phyloP scores from a whole-genome alignment of 92 coral and sea anemone species.

The Pocillopora meandrina region DNA sequence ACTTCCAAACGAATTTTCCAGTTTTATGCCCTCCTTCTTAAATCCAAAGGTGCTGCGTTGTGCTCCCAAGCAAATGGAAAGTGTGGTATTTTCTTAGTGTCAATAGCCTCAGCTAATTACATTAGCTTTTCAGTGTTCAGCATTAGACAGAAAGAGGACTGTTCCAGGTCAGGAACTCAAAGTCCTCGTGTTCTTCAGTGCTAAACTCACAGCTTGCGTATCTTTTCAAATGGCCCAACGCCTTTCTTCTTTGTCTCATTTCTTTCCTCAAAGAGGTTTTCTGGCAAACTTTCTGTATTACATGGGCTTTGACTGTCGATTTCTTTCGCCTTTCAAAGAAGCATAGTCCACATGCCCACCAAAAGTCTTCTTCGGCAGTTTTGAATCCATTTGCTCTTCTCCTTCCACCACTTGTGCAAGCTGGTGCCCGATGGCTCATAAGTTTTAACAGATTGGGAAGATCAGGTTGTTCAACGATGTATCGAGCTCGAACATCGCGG shows the following conservation, averaged over 20 bases:
- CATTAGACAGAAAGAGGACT: constrained; percentile 40
- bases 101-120: not conserved
- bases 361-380: constrained; percentile 77
- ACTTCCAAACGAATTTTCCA: too few species aligned
- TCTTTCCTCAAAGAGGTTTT: constrained; percentile 60
- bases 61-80: not conserved
- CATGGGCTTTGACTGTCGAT: constrained; percentile 80
- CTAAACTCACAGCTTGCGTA: constrained; percentile 44
- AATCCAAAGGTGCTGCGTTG: not conserved
- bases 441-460: constrained; percentile 72
- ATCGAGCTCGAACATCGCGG: constrained; percentile 59
- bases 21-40: too few species aligned
- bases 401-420: constrained; percentile 46
- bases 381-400: constrained; percentile 75
- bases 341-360: constrained; percentile 78
- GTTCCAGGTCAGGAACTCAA: constrained; percentile 26
- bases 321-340: constrained; percentile 72
- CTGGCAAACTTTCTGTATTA: constrained; percentile 67
- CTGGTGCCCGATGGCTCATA: constrained; percentile 47
- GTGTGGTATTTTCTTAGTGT: not conserved
- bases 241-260: constrained; percentile 41
- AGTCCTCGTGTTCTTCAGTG: constrained; percentile 20
- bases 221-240: constrained; percentile 45
- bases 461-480: constrained; percentile 79
- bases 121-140: not conserved